Base-by-base conservation (phyloP, 1,140 invertebrate genomes). In the Drosophila carrolli region DNA sequence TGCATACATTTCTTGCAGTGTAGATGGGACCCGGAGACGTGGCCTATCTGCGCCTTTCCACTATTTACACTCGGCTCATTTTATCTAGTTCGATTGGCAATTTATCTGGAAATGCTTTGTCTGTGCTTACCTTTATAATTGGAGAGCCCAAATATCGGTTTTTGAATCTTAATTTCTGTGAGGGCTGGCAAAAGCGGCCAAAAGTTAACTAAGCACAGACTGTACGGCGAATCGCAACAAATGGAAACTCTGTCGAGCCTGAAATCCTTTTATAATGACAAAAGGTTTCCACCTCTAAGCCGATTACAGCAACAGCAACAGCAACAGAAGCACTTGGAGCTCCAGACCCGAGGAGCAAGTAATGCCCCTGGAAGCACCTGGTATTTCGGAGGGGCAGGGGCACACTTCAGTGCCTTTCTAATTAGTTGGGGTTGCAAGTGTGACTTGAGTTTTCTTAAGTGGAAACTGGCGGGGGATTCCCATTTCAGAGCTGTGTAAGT, bases 201-300 rank as follows among this genome's bases (percentile, higher is more conserved):
- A 86, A 86, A 88, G 84, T 86, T 86, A 86, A 88, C 79, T 73
- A 79, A 86, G 55, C 62, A 71, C 48, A 19, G 43, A 11, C 78
- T 29, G 43, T 47, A 10, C 32, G 48, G 38, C 37, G 63, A 79
- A 71, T 89, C 79, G 80, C 84, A 83, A 81, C 84, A 83, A 88
- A 88, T 89, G 84, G 84, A 89, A 88, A 88, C 89, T 80, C 83
- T 88, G 84, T 88, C 79, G 75, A 83, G 84, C 84, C 79, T 89
- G 84, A 88, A 88, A 88, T 88, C 84, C 84, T 84, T 88, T 88
- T 88, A 89, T 88, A 88, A 88, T 88, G 84, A 88, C 84, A 88
- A 88, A 88, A 89, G 84, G 84, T 88, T 88, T 88, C 84, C 84
- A 88, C 84, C 84, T 88, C 77, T 88, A 88, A 88, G 84, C 84